Percentiles rank a stretch among this genome's conserved stretches.
Conservation (phyloP, 1,140 invertebrate genomes). For the Pararge aegeria region DNA sequence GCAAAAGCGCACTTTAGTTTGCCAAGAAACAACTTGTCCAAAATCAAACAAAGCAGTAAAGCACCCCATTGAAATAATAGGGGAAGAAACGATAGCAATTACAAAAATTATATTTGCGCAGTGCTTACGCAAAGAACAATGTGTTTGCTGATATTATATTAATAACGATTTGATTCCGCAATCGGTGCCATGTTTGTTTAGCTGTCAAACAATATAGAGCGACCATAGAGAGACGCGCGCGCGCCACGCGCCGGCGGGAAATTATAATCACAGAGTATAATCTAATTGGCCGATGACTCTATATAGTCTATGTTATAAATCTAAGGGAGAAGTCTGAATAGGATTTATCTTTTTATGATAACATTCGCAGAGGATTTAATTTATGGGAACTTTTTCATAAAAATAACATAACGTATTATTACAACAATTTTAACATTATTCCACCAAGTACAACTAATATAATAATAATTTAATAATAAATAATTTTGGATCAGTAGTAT, state of each 20-base stretch:
- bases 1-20: conserved; percentile 11
- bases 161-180: conserved; percentile 69
- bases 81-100: conserved; percentile 56
- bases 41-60: conserved; percentile 40
- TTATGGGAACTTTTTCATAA: conserved; percentile 35
- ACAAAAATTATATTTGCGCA: conserved; percentile 69
- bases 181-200: conserved; percentile 70
- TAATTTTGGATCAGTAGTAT: too few relatives aligned
- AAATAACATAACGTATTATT: neutral
- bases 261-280: conserved; percentile 50
- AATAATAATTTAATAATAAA: too few relatives aligned
- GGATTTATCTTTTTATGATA: conserved; percentile 28
- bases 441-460: neutral
- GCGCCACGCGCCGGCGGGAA: conserved; percentile 53
- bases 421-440: neutral
- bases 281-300: conserved; percentile 54
- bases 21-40: conserved; percentile 40
- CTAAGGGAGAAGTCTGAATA: conserved; percentile 21
- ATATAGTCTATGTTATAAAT: conserved; percentile 2
- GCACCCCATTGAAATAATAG: conserved; percentile 50
- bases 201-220: conserved; percentile 53
- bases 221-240: conserved; percentile 38
- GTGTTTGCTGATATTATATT: conserved; percentile 66
- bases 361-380: conserved; percentile 26
- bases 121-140: conserved; percentile 57